A percentile compares a stretch with the other conserved stretches of the same genome.
Conservation (phyloP, 2,888 invertebrate genomes). For the Drosophila conformis region DNA sequence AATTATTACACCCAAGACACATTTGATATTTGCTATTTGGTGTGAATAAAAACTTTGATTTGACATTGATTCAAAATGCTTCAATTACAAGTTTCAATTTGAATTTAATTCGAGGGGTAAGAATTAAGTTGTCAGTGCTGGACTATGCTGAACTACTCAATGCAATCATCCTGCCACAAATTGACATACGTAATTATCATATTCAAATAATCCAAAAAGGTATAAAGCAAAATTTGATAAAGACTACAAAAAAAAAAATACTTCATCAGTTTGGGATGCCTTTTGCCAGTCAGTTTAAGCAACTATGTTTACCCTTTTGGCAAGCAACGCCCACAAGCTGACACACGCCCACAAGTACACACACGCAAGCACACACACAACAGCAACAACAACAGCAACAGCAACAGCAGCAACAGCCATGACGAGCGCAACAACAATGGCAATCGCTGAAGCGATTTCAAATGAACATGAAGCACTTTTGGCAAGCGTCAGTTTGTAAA, state of each 20-base stretch:
- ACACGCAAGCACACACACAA: slow-evolving; percentile 8
- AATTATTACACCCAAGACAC: slow-evolving; percentile 52
- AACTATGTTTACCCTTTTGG: slow-evolving; percentile 65
- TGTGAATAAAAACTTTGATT: slow-evolving; percentile 48
- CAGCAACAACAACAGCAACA: not conserved
- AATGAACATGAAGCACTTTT: slow-evolving; percentile 61
- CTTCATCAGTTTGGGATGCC: slow-evolving; percentile 33
- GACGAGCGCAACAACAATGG: slow-evolving; percentile 29
- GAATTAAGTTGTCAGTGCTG: slow-evolving; percentile 68
- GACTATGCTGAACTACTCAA: slow-evolving; percentile 54
- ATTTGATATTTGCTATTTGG: slow-evolving; percentile 45
- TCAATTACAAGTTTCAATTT: slow-evolving; percentile 44
- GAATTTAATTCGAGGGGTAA: slow-evolving; percentile 26
- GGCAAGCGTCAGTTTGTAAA: slow-evolving; percentile 46
- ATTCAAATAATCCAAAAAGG: slow-evolving; percentile 39
- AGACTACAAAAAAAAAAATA: not conserved
- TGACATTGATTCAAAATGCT: slow-evolving; percentile 61
- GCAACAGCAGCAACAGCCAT: not conserved
- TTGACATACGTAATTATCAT: slow-evolving; percentile 75
- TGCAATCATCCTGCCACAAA: slow-evolving; percentile 51
- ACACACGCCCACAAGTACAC: slow-evolving; percentile 26
- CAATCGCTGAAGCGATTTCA: slow-evolving; percentile 32
- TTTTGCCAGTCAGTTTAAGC: slow-evolving; percentile 52
- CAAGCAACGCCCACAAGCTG: slow-evolving; percentile 55
- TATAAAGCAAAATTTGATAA: not conserved